Base-by-base conservation (phyloP, 2,888 invertebrate genomes). In the Sphecodes monilicornis region DNA sequence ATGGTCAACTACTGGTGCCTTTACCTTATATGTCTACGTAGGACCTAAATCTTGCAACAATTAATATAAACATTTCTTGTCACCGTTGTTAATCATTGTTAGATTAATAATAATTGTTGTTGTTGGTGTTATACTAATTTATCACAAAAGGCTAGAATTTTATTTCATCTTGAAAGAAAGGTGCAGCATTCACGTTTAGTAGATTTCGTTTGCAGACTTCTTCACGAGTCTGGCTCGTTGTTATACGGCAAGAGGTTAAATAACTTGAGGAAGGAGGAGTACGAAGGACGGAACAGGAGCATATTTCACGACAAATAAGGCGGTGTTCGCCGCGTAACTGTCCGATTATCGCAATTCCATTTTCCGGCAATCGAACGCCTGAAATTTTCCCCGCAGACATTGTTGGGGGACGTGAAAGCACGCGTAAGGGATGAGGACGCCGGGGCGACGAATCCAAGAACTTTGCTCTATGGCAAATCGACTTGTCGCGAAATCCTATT, bases 401-500 rank as follows among this genome's bases (percentile, higher is more conserved):
- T 82, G 78, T 76, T 60, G 73, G 64, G 39, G 50, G 81, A 79
- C 81, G 80, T 83, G 82, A 81, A 80, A 87, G 79, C 79, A 64
- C 70, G 77, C 79, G 80, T 82, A 78, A 83, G 83, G 76, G 80
- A 78, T 73, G 79, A 50, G 46, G 80, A 71, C 71, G 80, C 41
- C 71, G 80, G 32, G 68, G 66, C 76, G 78, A 82, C 87, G 87
- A 86, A 89, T 85, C 83, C 80, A 82, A 86, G 90, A 90, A 90
- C 86, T 90, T 90, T 88, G 86, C 90, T 86, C 90, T 78, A 69
- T 85, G 82, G 89, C 90, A 89, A 90, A 90, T 90, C 90, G 87
- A 90, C 90, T 90, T 90, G 90, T 88, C 88, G 87, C 90, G 77
- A 87, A 90, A 90, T 90, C 90, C 90, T 86, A 90, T 90, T 90